phyloP scores from a whole-genome alignment of 2,888 invertebrate species.

The Ptychoptera contaminata region DNA sequence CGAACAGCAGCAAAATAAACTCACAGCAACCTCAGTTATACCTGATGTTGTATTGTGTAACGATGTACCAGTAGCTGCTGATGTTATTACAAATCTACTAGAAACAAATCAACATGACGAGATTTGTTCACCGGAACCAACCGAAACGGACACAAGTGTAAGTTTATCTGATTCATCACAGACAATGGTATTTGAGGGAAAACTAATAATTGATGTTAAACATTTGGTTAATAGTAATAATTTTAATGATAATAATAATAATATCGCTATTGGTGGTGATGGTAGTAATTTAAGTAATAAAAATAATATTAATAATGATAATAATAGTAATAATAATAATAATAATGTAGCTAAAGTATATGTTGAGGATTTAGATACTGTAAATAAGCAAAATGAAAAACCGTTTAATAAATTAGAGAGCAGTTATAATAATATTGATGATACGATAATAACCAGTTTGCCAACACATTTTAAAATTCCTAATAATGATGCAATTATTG shows the following conservation, averaged over 20 bases:
- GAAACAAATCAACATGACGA: too few species aligned
- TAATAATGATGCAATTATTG: too few species aligned
- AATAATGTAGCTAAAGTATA: slow-evolving; percentile 1
- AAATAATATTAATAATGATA: too few species aligned
- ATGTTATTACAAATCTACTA: too few species aligned
- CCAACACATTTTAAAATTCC: neutral
- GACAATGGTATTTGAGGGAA: slow-evolving; percentile 38
- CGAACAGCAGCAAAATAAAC: slow-evolving; percentile 10
- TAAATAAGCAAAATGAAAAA: neutral
- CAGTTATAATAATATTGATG: neutral
- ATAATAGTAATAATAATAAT: slow-evolving; percentile 3
- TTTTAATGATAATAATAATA: slow-evolving; percentile 1
- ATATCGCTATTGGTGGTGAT: neutral
- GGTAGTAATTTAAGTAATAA: neutral
- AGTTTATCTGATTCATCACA: slow-evolving; percentile 10
- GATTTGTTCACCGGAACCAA: too few species aligned
- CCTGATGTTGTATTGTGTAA: slow-evolving; percentile 7
- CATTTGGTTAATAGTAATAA: neutral
- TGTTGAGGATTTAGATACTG: slow-evolving; percentile 1
- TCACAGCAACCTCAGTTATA: slow-evolving; percentile 4
- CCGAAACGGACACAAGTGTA: slow-evolving; percentile 11
- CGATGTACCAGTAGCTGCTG: too few species aligned
- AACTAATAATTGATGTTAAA: slow-evolving; percentile 34
- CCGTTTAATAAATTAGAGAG: neutral
- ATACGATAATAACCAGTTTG: neutral